Evolutionary conservation across 2,113 vertebrate genomes (phyloP).

Genomic region (Platysteira castanea): DNA sequence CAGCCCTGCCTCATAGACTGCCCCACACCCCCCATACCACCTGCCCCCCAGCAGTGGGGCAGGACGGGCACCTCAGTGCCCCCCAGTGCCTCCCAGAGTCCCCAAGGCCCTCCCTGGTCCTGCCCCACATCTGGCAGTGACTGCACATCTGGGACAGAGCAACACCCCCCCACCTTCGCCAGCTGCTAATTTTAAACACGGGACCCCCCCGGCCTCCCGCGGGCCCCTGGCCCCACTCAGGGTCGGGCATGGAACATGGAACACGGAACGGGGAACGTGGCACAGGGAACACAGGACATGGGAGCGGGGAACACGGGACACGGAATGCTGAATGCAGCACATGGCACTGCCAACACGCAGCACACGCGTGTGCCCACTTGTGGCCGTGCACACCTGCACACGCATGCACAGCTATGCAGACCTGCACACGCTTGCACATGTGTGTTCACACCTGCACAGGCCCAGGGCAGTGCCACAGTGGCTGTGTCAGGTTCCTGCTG

Average conservation of each 20-base stretch:
- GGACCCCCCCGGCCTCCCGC: background rate
- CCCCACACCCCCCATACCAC: background rate
- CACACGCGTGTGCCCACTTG: background rate
- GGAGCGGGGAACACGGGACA: background rate
- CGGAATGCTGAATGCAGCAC: background rate
- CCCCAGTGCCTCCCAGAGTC: background rate
- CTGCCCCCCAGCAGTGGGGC: background rate
- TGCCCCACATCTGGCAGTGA: background rate
- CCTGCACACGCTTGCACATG: background rate
- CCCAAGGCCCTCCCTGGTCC: background rate
- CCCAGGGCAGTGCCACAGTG: background rate
- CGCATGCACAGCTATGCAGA: rapidly evolving
- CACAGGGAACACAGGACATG: background rate
- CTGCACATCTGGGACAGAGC: background rate
- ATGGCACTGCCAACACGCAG: background rate
- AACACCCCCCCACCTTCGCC: background rate
- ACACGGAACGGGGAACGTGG: background rate
- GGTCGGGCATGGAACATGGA: background rate
- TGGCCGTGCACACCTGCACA: background rate
- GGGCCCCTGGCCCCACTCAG: background rate
- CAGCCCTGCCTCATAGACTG: background rate
- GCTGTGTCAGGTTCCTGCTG: rapidly evolving
- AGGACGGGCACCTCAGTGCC: background rate
- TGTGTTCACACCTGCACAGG: background rate
- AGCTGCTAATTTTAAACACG: background rate